Percentiles rank a stretch among this genome's conserved stretches.
Evolutionary conservation across 2,797 vertebrate genomes (phyloP).

Genomic region (Enteromius thamalakanensis): DNA sequence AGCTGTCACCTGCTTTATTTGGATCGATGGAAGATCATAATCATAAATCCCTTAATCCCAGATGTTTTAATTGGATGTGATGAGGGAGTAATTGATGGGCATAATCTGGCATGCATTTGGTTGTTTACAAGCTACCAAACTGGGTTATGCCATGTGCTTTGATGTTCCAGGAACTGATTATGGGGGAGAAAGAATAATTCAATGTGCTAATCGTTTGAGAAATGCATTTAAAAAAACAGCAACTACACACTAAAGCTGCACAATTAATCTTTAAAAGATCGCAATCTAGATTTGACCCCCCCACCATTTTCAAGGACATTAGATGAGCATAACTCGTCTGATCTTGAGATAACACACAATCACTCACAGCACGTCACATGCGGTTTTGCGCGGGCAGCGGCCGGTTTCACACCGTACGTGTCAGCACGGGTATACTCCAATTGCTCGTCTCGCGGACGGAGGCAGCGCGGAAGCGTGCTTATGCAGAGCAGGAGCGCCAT

Average conservation of each 20-base stretch:
- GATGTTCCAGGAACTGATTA: conserved; percentile 13
- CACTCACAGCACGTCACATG: too few species aligned
- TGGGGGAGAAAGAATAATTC: conserved; percentile 1
- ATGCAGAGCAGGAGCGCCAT: too few species aligned
- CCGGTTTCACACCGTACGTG: too few species aligned
- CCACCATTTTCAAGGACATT: too few species aligned
- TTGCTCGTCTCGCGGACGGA: too few species aligned
- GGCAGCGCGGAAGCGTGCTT: too few species aligned
- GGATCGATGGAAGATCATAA: conserved; percentile 18
- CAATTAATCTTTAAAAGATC: too few species aligned
- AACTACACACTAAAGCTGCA: background rate
- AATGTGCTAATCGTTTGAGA: background rate
- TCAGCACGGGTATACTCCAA: too few species aligned
- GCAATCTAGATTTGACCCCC: too few species aligned
- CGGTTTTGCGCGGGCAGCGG: too few species aligned
- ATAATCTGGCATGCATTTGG: conserved; percentile 6
- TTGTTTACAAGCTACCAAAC: background rate
- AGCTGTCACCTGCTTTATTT: conserved; percentile 19
- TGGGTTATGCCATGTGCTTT: background rate
- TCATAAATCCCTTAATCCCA: background rate
- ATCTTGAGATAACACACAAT: too few species aligned
- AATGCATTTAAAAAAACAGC: background rate
- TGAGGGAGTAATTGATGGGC: background rate
- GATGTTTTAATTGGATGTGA: conserved; percentile 3
- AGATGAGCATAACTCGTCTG: too few species aligned